Evolutionary conservation across 2,113 vertebrate genomes (phyloP).

Genomic region (Plecturocebus donacophilus): DNA sequence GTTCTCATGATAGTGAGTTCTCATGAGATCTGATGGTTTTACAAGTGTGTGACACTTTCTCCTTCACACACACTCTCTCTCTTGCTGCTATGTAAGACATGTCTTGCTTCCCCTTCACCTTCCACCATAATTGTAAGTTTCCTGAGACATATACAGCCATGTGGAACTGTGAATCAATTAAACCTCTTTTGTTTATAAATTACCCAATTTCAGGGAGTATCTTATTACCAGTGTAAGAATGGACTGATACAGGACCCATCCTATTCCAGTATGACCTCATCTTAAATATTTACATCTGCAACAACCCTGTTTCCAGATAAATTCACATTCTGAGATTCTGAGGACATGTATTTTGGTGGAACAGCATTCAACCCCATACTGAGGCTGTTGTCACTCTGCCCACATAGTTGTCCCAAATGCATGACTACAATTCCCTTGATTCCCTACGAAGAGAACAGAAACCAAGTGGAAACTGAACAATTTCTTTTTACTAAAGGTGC

Average conservation of each 20-base stretch:
- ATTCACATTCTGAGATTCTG: not conserved
- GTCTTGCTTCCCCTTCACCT: too few species aligned
- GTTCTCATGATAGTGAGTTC: too few species aligned
- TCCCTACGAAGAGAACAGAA: not conserved
- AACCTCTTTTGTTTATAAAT: too few species aligned
- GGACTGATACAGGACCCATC: not conserved
- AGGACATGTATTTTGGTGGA: not conserved
- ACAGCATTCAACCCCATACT: not conserved
- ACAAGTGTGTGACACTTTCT: too few species aligned
- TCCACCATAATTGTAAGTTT: too few species aligned
- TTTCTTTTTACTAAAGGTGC: not conserved
- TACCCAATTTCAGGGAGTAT: too few species aligned
- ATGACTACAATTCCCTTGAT: not conserved
- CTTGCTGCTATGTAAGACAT: too few species aligned
- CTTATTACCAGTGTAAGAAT: too few species aligned
- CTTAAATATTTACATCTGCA: not conserved
- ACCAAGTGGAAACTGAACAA: not conserved
- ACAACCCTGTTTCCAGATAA: not conserved
- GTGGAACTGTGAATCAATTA: too few species aligned
- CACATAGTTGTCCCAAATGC: not conserved
- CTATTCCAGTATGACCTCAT: not conserved
- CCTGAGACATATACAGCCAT: too few species aligned
- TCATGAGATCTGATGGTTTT: too few species aligned
- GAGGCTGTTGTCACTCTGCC: not conserved
- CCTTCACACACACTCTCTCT: too few species aligned